Conservation (phyloP, 2,888 invertebrate genomes). For the Glomeris marginata region DNA sequence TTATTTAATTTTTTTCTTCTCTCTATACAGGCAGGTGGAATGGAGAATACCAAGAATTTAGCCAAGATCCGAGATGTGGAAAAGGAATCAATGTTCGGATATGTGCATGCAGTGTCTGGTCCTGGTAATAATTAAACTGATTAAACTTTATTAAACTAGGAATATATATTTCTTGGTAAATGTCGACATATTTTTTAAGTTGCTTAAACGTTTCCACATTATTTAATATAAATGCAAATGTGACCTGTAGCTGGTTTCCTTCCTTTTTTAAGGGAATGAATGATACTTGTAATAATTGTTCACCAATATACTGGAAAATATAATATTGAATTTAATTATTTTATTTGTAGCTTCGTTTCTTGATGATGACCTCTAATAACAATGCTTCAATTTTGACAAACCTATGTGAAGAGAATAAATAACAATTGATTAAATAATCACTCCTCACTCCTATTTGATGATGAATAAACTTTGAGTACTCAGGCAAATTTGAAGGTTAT, state of each 20-base stretch:
- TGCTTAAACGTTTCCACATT: not conserved
- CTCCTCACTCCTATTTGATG: no score
- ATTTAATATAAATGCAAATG: not conserved
- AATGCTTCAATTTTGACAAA: no score
- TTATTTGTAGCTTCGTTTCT: no score
- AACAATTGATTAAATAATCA: no score
- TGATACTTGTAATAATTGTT: no score
- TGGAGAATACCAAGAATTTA: slow-evolving; percentile 30
- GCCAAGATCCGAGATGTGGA: slow-evolving; percentile 67
- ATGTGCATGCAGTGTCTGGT: slow-evolving; percentile 94
- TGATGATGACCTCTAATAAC: no score
- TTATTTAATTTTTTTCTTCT: not conserved
- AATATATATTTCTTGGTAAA: not conserved
- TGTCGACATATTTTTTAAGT: not conserved
- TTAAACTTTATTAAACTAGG: not conserved
- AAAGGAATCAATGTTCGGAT: slow-evolving; percentile 77
- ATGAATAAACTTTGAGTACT: no score
- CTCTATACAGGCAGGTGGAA: slow-evolving; percentile 20
- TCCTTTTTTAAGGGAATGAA: no score
- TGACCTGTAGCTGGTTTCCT: no score
- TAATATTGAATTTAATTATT: not conserved
- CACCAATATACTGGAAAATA: no score
- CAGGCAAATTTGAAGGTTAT: no score
- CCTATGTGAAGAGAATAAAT: no score
- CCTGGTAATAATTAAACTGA: slow-evolving; percentile 52